Evolutionary conservation across 2,888 invertebrate species (phyloP).

Genomic region (Pandemis heparana): DNA sequence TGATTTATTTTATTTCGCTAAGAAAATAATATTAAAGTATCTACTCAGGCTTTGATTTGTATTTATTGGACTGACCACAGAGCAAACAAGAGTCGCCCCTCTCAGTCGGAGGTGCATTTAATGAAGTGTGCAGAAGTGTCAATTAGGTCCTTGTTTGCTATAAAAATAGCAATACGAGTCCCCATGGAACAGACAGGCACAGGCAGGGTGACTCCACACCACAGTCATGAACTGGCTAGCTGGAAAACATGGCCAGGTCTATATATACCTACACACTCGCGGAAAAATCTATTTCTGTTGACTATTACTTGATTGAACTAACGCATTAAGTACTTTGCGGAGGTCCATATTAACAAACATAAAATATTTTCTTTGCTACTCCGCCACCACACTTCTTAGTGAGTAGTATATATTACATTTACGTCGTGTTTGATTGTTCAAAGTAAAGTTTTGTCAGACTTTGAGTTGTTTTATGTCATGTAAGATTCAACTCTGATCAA

Average conservation of each 20-base stretch:
- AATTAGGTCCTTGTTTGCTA: constrained; percentile 61
- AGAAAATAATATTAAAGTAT: not conserved
- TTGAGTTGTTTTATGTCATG: too few relatives aligned
- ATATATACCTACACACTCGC: constrained; percentile 32
- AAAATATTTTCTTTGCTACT: too few relatives aligned
- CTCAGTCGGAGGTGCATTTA: constrained; percentile 54
- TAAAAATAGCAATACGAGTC: constrained; percentile 55
- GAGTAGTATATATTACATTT: too few relatives aligned
- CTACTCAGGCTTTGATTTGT: constrained; percentile 4
- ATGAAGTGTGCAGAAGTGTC: constrained; percentile 67
- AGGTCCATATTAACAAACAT: not conserved
- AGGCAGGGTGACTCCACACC: constrained; percentile 41
- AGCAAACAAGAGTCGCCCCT: constrained; percentile 43
- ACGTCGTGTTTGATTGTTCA: too few relatives aligned
- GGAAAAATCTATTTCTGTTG: not conserved
- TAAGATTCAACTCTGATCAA: too few relatives aligned
- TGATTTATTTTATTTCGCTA: not conserved
- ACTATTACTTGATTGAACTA: not conserved
- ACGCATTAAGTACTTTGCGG: not conserved
- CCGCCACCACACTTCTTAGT: too few relatives aligned
- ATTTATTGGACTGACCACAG: not conserved
- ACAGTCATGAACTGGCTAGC: constrained; percentile 29
- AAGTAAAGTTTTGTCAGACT: too few relatives aligned
- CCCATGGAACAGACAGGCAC: constrained; percentile 46
- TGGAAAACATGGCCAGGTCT: constrained; percentile 32